Conservation (phyloP, 2,113 vertebrate species). For the Microcebus murinus region DNA sequence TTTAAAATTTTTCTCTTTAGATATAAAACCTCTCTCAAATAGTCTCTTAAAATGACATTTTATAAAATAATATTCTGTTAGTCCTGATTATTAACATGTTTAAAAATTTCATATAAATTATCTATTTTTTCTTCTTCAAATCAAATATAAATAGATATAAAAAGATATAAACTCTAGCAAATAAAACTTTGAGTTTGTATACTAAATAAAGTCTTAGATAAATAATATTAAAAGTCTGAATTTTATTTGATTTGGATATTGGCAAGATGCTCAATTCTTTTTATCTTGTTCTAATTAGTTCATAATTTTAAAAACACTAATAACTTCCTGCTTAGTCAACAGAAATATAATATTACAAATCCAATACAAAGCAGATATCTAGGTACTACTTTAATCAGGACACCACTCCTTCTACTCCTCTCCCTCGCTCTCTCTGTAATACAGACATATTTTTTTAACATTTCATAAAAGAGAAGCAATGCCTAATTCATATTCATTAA, state of each 20-base stretch:
- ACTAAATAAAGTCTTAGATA: constrained; percentile 29
- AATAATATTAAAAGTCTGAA: background rate
- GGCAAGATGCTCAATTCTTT: background rate
- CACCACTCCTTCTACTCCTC: constrained; percentile 26
- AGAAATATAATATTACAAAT: constrained; percentile 40
- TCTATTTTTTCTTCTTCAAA: background rate
- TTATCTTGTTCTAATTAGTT: constrained; percentile 24
- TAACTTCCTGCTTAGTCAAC: constrained; percentile 16
- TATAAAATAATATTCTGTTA: constrained; percentile 17
- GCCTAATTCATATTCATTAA: constrained; percentile 78
- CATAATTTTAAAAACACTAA: constrained; percentile 43
- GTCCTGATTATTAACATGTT: background rate
- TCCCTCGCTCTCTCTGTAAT: background rate
- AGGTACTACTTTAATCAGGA: constrained; percentile 52
- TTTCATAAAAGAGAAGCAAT: constrained; percentile 77
- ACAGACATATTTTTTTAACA: background rate
- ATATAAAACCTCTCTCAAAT: background rate
- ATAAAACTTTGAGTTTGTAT: constrained; percentile 10
- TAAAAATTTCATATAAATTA: background rate
- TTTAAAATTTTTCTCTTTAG: background rate
- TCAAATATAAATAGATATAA: background rate
- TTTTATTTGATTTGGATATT: constrained; percentile 36
- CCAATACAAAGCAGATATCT: background rate
- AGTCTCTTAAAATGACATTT: background rate
- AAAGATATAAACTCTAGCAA: background rate